Base-by-base conservation (phyloP, 2,797 vertebrate genomes). In the Jordanella pulchra region DNA sequence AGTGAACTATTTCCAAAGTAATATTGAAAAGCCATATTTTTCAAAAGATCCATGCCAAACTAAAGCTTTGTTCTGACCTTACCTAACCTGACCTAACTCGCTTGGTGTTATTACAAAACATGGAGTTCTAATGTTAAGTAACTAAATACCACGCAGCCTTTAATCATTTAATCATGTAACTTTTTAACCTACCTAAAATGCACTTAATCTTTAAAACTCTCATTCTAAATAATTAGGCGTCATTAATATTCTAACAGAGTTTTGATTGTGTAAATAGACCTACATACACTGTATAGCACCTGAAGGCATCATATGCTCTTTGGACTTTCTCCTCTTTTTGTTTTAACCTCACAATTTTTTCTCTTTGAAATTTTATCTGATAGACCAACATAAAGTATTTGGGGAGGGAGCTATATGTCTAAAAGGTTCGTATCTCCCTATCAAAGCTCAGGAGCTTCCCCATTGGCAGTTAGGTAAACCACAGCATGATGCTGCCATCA, bases 1-100 rank as follows among this genome's bases (percentile, higher is more conserved):
- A 97, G 97, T 95, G 6, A 9, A 1, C 65, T 39, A 25, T 18
- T 25, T 67, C 27, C 15, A 28, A 14, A 32, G 18, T 50, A 15
- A 21, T 27, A 60, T 4, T 35, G 32, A 11, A 47, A 15, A 18
- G 18, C 12, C 27, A 5, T 2, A 11, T 10, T 18, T 48, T 12
- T 10, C 25, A 32, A 58, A 28, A 21, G 30, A 3, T 32, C 30
- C 55, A 32, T 3, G 0, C 5, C 35, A 39, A 35, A 10, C 21
- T 58, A 28, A 7, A 56, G 17, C 54, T 15, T 56, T 2, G 28
- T 56, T 56, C 27, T 30, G 55, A 56, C 30, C 9, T 28, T 7
- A 28, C 30, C 56, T 32, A 35, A 35, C 32, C 6, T 35, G 32
- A 3, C 6, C 32, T 35, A 14, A 32, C 1, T 32, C 30, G 3